Evolutionary conservation across 2,888 invertebrate species (phyloP).

Genomic region (Adineta ricciae): DNA sequence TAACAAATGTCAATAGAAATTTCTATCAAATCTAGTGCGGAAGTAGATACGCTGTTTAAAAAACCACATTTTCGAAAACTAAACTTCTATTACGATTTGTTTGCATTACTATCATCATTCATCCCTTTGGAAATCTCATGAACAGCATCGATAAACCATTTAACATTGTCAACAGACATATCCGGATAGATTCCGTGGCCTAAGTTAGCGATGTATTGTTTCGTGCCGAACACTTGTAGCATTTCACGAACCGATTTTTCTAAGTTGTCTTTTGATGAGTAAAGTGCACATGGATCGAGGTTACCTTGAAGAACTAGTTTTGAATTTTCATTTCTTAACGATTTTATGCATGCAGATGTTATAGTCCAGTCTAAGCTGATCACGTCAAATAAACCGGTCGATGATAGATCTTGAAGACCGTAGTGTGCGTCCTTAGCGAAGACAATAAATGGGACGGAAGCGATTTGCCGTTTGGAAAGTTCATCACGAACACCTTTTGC

Average conservation of each 20-base stretch:
- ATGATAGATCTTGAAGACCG: slow-evolving; percentile 67
- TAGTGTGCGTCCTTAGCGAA: slow-evolving; percentile 88
- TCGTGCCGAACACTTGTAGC: slow-evolving; percentile 72
- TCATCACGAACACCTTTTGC: slow-evolving; percentile 60
- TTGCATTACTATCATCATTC: slow-evolving; percentile 27
- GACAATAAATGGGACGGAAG: slow-evolving; percentile 68
- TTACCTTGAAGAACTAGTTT: slow-evolving; percentile 68
- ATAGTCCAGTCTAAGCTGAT: slow-evolving; percentile 88
- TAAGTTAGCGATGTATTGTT: slow-evolving; percentile 81
- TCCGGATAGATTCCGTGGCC: slow-evolving; percentile 95
- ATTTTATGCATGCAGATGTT: neutral
- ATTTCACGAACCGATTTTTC: slow-evolving; percentile 59
- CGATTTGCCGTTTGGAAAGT: slow-evolving; percentile 58
- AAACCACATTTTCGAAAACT: neutral
- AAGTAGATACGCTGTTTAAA: neutral
- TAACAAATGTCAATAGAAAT: neutral
- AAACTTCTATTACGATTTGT: neutral
- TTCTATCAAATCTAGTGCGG: neutral
- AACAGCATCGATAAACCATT: slow-evolving; percentile 72
- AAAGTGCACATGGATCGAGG: slow-evolving; percentile 83
- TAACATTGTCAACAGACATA: slow-evolving; percentile 70
- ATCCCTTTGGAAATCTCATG: slow-evolving; percentile 53
- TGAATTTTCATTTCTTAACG: neutral
- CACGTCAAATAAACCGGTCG: slow-evolving; percentile 57
- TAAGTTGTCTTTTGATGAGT: slow-evolving; percentile 64